Evolutionary conservation across 2,113 vertebrate genomes (phyloP).

Genomic region (Hipposideros armiger): DNA sequence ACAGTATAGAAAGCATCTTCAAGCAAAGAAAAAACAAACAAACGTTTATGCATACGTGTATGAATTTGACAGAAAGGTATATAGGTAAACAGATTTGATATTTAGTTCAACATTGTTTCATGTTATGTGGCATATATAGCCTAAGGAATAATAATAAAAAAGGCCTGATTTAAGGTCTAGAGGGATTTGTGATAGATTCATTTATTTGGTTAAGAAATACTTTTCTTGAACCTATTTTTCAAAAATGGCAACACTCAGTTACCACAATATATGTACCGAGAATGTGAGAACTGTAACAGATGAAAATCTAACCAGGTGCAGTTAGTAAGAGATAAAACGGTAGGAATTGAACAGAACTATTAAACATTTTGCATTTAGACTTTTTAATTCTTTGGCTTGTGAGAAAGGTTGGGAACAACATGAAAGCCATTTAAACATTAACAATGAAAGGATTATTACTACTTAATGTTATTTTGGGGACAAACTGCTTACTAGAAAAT

Average conservation of each 20-base stretch:
- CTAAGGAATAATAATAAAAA: neutral
- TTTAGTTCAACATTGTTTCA: neutral
- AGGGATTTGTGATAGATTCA: constrained; percentile 41
- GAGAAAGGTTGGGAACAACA: constrained; percentile 21
- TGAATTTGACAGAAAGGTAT: neutral
- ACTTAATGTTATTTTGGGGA: neutral
- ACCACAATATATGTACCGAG: neutral
- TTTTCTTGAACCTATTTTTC: constrained; percentile 47
- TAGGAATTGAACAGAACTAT: constrained; percentile 22
- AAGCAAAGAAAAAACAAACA: neutral
- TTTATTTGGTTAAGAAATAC: constrained; percentile 71
- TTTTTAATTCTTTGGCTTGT: constrained; percentile 42
- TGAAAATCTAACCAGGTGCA: constrained; percentile 46
- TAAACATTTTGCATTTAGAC: neutral
- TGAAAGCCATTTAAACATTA: neutral
- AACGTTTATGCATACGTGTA: neutral
- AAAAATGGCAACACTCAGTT: constrained; percentile 9
- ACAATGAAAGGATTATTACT: constrained; percentile 3
- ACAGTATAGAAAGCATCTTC: neutral
- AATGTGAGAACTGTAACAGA: constrained; percentile 45
- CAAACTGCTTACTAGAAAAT: constrained; percentile 25
- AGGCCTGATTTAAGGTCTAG: neutral
- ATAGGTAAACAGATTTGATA: neutral
- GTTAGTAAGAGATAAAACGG: neutral
- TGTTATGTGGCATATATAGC: neutral